These are phyloP conservation scores for Heterodera schachtii DNA, from an alignment of 1,140 invertebrate species.

Conservation along the genomic window DNA sequence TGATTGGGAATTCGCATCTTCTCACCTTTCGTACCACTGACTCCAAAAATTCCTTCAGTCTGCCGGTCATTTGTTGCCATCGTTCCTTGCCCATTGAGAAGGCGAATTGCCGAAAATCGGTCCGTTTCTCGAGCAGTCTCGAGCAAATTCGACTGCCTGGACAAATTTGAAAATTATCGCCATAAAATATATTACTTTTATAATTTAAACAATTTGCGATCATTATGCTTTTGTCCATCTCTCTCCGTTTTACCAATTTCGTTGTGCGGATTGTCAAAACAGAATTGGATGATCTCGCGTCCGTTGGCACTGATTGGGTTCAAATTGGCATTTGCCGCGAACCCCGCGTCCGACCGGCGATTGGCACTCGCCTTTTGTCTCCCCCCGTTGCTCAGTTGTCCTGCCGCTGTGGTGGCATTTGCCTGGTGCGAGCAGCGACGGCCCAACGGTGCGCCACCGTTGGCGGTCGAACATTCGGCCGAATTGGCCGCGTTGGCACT, in stretches of 20 bases:
- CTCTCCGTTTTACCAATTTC: conserved; percentile 49
- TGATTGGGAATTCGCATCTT: conserved; percentile 22
- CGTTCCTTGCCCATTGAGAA: conserved; percentile 55
- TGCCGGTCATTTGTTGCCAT: conserved; percentile 50
- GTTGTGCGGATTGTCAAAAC: conserved; percentile 61
- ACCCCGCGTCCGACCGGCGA: conserved; percentile 35
- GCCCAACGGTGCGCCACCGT: neutral
- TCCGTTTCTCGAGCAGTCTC: conserved; percentile 55
- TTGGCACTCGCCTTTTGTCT: conserved; percentile 36
- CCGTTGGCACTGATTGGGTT: conserved; percentile 46
- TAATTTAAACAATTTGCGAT: too few species aligned
- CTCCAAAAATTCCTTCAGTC: conserved; percentile 56
- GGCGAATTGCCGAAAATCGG: conserved; percentile 56
- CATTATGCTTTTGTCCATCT: neutral
- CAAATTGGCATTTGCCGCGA: conserved; percentile 31
- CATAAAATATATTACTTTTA: too few species aligned
- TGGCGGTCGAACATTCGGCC: conserved; percentile 13
- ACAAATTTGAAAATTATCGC: conserved; percentile 11
- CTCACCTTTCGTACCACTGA: conserved; percentile 58
- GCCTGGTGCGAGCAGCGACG: conserved; percentile 13
- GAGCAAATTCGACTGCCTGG: conserved; percentile 49
- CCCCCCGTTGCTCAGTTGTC: neutral
- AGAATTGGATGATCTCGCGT: conserved; percentile 57
- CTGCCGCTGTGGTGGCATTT: neutral
- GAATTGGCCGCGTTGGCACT: conserved; percentile 5